Conservation (phyloP, 2,797 vertebrate genomes). For the Enteromius mattozi region DNA sequence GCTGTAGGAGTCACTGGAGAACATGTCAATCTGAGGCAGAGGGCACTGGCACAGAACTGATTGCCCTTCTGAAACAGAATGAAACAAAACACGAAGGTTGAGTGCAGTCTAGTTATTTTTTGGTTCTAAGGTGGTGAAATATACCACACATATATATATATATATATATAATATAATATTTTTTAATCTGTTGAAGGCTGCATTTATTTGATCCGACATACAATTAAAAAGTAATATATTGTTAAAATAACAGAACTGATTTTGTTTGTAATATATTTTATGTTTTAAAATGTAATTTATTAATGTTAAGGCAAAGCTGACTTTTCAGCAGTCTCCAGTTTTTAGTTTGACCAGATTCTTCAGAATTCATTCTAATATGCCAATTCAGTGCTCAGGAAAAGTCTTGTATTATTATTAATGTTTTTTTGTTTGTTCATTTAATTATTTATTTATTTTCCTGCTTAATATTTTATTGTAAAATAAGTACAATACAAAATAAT, state of each 20-base stretch:
- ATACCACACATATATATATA: too few species aligned
- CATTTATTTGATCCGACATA: background rate
- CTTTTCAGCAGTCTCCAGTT: background rate
- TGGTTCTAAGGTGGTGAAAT: background rate
- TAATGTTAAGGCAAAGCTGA: background rate
- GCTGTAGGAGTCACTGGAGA: slow-evolving; percentile 66
- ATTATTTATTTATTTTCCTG: background rate
- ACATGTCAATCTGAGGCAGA: slow-evolving; percentile 68
- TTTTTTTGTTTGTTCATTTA: too few species aligned
- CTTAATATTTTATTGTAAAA: too few species aligned
- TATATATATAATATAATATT: background rate
- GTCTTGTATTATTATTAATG: too few species aligned
- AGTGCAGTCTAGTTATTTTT: background rate
- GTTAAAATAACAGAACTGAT: background rate
- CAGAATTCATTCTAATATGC: background rate
- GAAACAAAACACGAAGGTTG: slow-evolving; percentile 3
- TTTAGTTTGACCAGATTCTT: background rate
- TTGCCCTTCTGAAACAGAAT: slow-evolving; percentile 68
- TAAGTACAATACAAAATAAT: too few species aligned
- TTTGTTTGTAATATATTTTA: background rate
- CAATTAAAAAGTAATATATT: background rate
- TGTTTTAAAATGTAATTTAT: background rate
- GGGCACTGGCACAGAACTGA: slow-evolving; percentile 73
- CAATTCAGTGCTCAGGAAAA: background rate
- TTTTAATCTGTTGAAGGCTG: background rate